These are phyloP conservation scores for Odontocolon sp. DNA, from an alignment of 2,888 invertebrate species.

Conservation along the genomic window DNA sequence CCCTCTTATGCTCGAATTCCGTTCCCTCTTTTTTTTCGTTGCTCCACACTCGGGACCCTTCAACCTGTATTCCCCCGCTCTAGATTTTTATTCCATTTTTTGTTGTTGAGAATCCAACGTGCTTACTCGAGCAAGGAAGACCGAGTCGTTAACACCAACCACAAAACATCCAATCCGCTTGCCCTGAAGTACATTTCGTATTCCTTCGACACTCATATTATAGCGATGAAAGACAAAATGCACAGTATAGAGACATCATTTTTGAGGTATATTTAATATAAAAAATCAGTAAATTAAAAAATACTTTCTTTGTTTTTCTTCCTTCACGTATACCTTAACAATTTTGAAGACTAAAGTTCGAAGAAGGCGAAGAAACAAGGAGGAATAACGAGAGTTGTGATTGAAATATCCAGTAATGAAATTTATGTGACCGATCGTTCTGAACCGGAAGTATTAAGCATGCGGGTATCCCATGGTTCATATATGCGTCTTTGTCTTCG, in stretches of 20 bases:
- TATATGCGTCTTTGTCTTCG: conserved; percentile 26
- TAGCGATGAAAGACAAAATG: too few species aligned
- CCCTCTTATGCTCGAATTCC: conserved; percentile 27
- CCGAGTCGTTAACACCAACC: conserved; percentile 33
- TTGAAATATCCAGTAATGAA: conserved; percentile 12
- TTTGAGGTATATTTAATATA: too few species aligned
- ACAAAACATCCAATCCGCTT: conserved; percentile 31
- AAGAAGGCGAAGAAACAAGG: conserved; percentile 59
- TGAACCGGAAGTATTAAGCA: conserved; percentile 53
- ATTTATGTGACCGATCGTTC: conserved; percentile 51
- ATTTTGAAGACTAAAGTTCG: not conserved
- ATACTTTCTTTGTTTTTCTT: too few species aligned
- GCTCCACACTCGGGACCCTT: not conserved
- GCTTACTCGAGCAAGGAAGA: conserved; percentile 46
- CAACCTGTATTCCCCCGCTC: too few species aligned
- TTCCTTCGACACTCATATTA: conserved; percentile 2
- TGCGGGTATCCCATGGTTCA: conserved; percentile 36
- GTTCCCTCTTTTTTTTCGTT: not conserved
- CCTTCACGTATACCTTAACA: not conserved
- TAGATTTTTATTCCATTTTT: conserved; percentile 1
- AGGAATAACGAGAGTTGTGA: not conserved
- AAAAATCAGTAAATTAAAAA: too few species aligned
- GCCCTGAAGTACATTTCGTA: not conserved
- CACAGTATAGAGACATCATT: too few species aligned
- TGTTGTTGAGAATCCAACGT: not conserved